Evolutionary conservation across 2,888 invertebrate genomes (phyloP).

Genomic region (Lingula anatina): DNA sequence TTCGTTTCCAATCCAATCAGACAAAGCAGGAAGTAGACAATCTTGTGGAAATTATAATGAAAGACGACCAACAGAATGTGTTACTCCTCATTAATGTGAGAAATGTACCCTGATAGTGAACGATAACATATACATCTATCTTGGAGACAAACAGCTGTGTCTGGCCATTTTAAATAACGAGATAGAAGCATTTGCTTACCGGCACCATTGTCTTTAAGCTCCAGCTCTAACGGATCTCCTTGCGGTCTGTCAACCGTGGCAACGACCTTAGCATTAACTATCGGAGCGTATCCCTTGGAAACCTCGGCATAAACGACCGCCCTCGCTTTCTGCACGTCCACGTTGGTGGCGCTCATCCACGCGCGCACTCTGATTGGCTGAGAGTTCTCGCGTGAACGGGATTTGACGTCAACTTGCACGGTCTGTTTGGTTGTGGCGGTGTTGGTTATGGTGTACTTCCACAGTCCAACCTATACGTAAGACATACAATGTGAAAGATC

Average conservation of each 20-base stretch:
- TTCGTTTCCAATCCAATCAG: too few species aligned
- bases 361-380: constrained; percentile 8
- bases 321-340: constrained; percentile 7
- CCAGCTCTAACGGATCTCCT: constrained; percentile 3
- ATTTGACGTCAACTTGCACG: constrained; percentile 9
- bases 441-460: constrained; percentile 10
- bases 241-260: constrained; percentile 18
- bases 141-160: too few species aligned
- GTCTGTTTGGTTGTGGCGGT: not conserved
- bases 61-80: too few species aligned
- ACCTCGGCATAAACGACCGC: constrained; percentile 22
- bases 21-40: too few species aligned
- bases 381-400: not conserved
- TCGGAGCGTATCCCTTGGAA: constrained; percentile 16
- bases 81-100: too few species aligned
- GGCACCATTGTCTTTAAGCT: constrained; percentile 25
- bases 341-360: constrained; percentile 5
- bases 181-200: too few species aligned
- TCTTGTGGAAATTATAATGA: too few species aligned
- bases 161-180: too few species aligned
- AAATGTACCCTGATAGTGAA: too few species aligned
- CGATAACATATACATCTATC: too few species aligned
- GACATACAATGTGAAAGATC: too few species aligned
- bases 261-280: constrained; percentile 22
- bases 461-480: constrained; percentile 14